Evolutionary conservation across 2,797 vertebrate genomes (phyloP).

Genomic region (Australoheros facetus): DNA sequence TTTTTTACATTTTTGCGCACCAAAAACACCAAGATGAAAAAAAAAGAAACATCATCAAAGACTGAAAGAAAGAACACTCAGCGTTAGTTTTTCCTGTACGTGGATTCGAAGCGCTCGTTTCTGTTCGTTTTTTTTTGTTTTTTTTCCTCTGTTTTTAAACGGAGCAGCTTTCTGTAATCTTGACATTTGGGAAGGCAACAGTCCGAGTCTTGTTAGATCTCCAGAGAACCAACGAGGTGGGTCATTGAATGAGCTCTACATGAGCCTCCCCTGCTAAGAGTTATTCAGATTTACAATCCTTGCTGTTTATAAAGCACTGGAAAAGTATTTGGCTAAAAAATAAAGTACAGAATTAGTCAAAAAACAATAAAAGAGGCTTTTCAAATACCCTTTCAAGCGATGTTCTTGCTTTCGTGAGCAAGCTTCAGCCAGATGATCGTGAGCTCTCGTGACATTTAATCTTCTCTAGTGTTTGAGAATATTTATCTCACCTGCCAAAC

Average conservation of each 20-base stretch:
- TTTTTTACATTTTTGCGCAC: constrained; percentile 75
- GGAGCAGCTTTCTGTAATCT: constrained; percentile 35
- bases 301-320: constrained; percentile 85
- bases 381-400: constrained; percentile 44
- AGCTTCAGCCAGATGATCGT: constrained; percentile 36
- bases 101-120: constrained; percentile 25
- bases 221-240: constrained; percentile 50
- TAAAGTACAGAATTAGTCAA: constrained; percentile 62
- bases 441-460: constrained; percentile 39
- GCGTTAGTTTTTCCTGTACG: constrained; percentile 36
- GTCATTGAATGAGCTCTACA: constrained; percentile 35
- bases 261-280: constrained; percentile 61
- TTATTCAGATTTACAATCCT: constrained; percentile 80
- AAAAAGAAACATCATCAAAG: constrained; percentile 54
- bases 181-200: constrained; percentile 58
- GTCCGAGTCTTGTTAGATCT: constrained; percentile 51
- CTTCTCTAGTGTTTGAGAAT: constrained; percentile 21
- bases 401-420: constrained; percentile 34
- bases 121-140: background rate
- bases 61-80: constrained; percentile 52
- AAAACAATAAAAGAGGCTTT: constrained; percentile 48
- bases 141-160: background rate
- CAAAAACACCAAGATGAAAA: constrained; percentile 65
- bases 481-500: constrained; percentile 40
- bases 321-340: constrained; percentile 83